These are phyloP conservation scores for Hydrozoanthus gracilis DNA, from an alignment of 92 coral and sea anemone genomes.

Conservation along the genomic window DNA sequence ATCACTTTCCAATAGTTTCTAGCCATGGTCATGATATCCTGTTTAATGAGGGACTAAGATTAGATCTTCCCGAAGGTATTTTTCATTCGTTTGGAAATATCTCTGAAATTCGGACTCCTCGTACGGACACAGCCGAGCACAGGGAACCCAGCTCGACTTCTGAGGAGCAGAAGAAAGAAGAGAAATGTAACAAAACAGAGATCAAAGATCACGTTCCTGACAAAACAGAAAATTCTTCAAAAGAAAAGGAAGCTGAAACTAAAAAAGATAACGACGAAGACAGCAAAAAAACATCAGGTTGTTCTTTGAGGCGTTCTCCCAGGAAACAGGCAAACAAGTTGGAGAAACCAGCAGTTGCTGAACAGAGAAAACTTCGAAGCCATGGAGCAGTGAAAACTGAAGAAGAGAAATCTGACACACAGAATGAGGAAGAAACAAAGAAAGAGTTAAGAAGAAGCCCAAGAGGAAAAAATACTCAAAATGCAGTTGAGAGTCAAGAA, in stretches of 20 bases:
- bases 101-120: conserved; percentile 13
- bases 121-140: conserved; percentile 14
- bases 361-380: conserved; percentile 7
- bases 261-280: conserved; percentile 30
- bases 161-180: conserved; percentile 40
- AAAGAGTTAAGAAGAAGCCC: conserved; percentile 60
- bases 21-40: conserved; percentile 60
- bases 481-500: neutral
- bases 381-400: neutral
- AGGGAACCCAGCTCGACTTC: conserved; percentile 42
- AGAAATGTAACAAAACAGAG: conserved; percentile 4
- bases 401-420: neutral
- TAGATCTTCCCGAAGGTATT: conserved; percentile 50
- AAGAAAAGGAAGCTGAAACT: conserved; percentile 13
- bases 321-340: conserved; percentile 44
- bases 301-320: conserved; percentile 50
- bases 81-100: conserved; percentile 36
- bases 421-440: conserved; percentile 44
- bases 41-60: conserved; percentile 51
- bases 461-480: conserved; percentile 12
- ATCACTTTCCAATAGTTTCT: conserved; percentile 54
- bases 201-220: conserved; percentile 34
- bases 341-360: conserved; percentile 27
- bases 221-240: conserved; percentile 5
- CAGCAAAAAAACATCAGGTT: conserved; percentile 1